A percentile compares a stretch with the other conserved stretches of the same genome.
Conservation (phyloP, 2,888 invertebrate genomes). For the Cryptocheilus praepositus region DNA sequence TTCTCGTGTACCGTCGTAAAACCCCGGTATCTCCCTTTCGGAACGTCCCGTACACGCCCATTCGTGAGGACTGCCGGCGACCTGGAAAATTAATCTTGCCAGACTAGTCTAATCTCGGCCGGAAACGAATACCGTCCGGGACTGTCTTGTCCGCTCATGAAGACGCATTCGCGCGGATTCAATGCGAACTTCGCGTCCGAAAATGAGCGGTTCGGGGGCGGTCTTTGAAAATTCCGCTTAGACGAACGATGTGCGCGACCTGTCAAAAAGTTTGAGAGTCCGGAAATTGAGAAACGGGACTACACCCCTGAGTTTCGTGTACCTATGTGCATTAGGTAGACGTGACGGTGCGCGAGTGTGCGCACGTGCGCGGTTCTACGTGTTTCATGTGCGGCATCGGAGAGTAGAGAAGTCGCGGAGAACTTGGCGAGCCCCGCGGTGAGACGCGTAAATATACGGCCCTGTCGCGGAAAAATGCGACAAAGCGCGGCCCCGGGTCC, state of each 20-base stretch:
- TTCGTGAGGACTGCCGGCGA: constrained; percentile 2
- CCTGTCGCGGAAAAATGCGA: too few relatives aligned
- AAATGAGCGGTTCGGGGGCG: too few relatives aligned
- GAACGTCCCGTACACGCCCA: constrained; percentile 5
- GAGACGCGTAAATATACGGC: too few relatives aligned
- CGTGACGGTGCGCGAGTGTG: too few relatives aligned
- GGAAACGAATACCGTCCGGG: constrained; percentile 9
- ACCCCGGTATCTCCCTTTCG: constrained; percentile 28
- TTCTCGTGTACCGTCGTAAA: constrained; percentile 34
- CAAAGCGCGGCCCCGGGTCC: too few relatives aligned
- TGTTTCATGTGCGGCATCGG: too few relatives aligned
- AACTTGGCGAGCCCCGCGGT: too few relatives aligned
- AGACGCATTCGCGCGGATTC: neutral
- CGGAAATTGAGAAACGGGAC: constrained; percentile 40
- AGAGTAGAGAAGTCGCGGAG: too few relatives aligned
- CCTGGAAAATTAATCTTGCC: constrained; percentile 43
- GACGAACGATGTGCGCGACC: constrained; percentile 7
- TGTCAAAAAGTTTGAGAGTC: constrained; percentile 36
- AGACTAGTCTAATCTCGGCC: constrained; percentile 33
- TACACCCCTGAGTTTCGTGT: neutral
- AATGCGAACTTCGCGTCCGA: neutral
- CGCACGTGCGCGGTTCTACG: too few relatives aligned
- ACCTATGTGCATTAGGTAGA: too few relatives aligned
- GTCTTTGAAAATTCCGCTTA: constrained; percentile 18
- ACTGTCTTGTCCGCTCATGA: constrained; percentile 1